Base-by-base conservation (phyloP, 2,888 invertebrate species). In the Leptogaster cylindrica region DNA sequence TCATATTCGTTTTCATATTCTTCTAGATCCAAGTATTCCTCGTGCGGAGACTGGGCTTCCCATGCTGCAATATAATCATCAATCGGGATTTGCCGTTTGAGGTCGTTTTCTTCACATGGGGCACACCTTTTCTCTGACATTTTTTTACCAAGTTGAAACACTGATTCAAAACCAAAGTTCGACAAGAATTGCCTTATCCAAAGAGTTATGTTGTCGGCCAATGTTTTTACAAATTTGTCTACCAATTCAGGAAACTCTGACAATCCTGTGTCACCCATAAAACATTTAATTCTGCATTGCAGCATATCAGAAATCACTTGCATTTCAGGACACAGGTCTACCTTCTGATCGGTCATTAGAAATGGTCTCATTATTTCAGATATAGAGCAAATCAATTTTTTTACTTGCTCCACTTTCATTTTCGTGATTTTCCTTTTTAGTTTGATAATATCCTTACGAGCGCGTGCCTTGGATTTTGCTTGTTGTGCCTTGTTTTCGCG, bases 131-230 rank as follows among this genome's bases (percentile, higher is more conserved):
- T 2, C 2, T n/a, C 2, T 46, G 31, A 14, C 2, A 23, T 18
- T 41, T 14, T 0, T 18, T 16, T 5, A 8, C 10, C 4, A n/a
- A 12, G 4, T 1, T 36, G 18, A 14, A 20, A 31, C 7, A 55
- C 36, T 31, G 46, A 23, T 2, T 41, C 6, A 39, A 79, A 78
- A 41, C 78, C 79, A 58, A 78, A 72, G 71, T 77, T 77, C 6
- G 76, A 75, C 44, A 77, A 76, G 46, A 79, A 78, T 67, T 78
- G 77, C 65, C 77, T 77, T 20, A 80, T 78, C 79, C 80, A 80
- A 65, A 77, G 75, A 2, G 80, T 77, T 25, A 80, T 65, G 52
- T 80, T 80, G 46, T 75, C 76, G 20, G 80, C 75, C 28, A 80
- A 70, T 33, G 76, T 75, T 55, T 74, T 75, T 36, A 77, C 74